Percentiles rank a stretch among this genome's conserved stretches.
Conservation (phyloP, 1,140 invertebrate genomes). For the Psix sp. region DNA sequence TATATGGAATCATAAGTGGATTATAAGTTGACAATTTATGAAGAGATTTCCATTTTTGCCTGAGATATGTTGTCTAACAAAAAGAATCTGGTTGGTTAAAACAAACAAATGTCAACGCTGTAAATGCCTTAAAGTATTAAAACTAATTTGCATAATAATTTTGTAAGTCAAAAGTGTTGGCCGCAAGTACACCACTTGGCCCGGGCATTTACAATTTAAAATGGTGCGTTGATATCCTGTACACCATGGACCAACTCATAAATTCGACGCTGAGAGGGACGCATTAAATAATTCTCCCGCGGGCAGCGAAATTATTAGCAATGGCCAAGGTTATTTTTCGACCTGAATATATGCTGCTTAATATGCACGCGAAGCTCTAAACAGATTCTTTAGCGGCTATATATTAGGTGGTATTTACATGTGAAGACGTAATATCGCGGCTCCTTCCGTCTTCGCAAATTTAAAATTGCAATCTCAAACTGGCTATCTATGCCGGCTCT, state of each 20-base stretch:
- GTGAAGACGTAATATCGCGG: slow-evolving; percentile 45
- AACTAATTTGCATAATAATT: slow-evolving; percentile 32
- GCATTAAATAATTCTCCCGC: slow-evolving; percentile 49
- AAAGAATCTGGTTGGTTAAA: not conserved
- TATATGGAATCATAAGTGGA: too few species aligned
- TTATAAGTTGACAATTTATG: too few species aligned
- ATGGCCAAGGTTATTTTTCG: slow-evolving; percentile 37
- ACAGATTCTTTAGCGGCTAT: slow-evolving; percentile 53
- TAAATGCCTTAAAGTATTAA: not conserved
- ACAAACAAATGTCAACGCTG: not conserved
- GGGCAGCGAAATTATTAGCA: slow-evolving; percentile 51
- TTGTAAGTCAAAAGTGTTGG: slow-evolving; percentile 3
- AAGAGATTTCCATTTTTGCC: too few species aligned
- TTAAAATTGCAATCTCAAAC: slow-evolving; percentile 48
- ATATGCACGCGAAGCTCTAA: slow-evolving; percentile 46
- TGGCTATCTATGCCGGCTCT: slow-evolving; percentile 46
- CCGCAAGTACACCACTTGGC: slow-evolving; percentile 17
- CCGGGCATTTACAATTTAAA: slow-evolving; percentile 42
- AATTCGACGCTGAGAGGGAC: slow-evolving; percentile 28
- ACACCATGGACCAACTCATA: slow-evolving; percentile 28
- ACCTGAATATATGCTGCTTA: slow-evolving; percentile 45
- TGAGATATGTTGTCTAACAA: not conserved
- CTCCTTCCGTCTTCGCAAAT: slow-evolving; percentile 42
- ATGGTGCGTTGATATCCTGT: slow-evolving; percentile 45
- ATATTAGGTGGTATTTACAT: slow-evolving; percentile 50